Evolutionary conservation across 2,888 invertebrate genomes (phyloP), one percentile per base, ranked within the genome.

Genomic region (Melanostoma scalare): DNA sequence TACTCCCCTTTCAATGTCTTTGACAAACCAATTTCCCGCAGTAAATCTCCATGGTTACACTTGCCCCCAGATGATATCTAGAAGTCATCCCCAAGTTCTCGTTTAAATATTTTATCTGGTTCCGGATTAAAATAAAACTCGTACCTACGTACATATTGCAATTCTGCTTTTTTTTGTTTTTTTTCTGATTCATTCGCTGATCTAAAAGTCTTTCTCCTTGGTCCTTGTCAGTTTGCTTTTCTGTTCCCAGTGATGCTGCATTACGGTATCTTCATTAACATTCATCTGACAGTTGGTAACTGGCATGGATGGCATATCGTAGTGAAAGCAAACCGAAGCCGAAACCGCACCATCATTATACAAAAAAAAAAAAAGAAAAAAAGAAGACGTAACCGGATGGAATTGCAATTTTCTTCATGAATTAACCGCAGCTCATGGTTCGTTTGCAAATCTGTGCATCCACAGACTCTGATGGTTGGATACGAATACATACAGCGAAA

Each of bases 401-500:
- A 78, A 78, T 72, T 60, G 77, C 77, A 78, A 78, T 78, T 78
- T 78, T 78, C 78, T 50, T 67, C 78, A 40, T 67, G 73, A 78
- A 78, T 78, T 72, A 78, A 78, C 65, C 72, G 65, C 77, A 78
- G 58, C 72, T 78, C 72, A 78, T 78, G 77, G 63, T 78, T 72
- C 77, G 77, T 56, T 72, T 78, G 58, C 60, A 60, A 78, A 78
- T 78, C 53, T 65, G 42, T 58, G 65, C 58, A 72, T 65, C 20
- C 56, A 52, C 42, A 52, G 31, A 67, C 35, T 33, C 52, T 20
- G 42, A 44, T 10, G 36, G 38, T n/a, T 38, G 50, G 9, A 50
- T 36, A 30, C n/a, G 38, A n/a, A 40, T 40, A 1, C 9, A 0
- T 33, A 58, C 3, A 40, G 5, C 9, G 5, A 58, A 30, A 42